Conservation (phyloP, 1,140 invertebrate genomes). For the Theocolax elegans region DNA sequence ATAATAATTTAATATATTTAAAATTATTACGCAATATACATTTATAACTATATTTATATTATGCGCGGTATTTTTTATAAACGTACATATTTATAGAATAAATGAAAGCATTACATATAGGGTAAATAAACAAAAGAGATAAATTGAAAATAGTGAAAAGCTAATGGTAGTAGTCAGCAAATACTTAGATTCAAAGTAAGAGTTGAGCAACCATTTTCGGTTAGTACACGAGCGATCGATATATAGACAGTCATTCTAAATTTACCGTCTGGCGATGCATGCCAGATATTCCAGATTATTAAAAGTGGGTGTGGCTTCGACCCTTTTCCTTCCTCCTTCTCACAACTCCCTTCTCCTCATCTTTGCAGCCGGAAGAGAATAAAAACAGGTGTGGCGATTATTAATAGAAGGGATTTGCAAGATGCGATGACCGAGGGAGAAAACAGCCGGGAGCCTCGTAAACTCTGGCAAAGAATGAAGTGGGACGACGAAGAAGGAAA, state of each 20-base stretch:
- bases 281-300: slow-evolving; percentile 63
- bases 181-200: too few relatives aligned
- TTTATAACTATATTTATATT: too few relatives aligned
- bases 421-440: background rate
- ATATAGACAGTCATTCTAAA: too few relatives aligned
- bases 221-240: slow-evolving; percentile 7
- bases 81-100: too few relatives aligned
- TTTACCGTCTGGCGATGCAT: slow-evolving; percentile 51
- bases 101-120: too few relatives aligned
- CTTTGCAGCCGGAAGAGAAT: slow-evolving; percentile 19
- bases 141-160: too few relatives aligned
- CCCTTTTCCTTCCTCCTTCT: background rate
- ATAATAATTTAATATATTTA: too few relatives aligned
- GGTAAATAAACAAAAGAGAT: too few relatives aligned
- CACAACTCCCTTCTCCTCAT: background rate
- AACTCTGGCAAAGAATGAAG: slow-evolving; percentile 7
- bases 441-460: background rate
- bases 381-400: slow-evolving; percentile 61
- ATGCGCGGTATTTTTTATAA: too few relatives aligned
- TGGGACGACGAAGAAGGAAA: background rate
- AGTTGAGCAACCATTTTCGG: slow-evolving; percentile 54
- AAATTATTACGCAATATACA: too few relatives aligned
- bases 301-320: slow-evolving; percentile 59
- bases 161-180: too few relatives aligned
- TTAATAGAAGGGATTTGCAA: slow-evolving; percentile 53